phyloP scores from a whole-genome alignment of 2,888 invertebrate genomes.

The Phalangium opilio region DNA sequence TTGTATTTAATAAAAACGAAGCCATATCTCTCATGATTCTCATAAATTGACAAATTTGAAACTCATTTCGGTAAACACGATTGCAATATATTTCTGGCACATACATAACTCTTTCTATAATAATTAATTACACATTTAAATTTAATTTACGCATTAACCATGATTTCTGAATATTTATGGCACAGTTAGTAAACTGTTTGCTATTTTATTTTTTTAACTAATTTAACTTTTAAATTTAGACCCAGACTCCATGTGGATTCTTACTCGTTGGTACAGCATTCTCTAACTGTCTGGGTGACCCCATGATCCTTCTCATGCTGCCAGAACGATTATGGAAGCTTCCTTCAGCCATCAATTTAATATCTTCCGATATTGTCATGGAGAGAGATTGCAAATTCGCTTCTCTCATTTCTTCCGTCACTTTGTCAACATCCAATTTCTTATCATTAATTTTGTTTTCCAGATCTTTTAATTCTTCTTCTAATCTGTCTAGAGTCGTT shows the following conservation, averaged over 20 bases:
- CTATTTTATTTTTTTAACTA: no score
- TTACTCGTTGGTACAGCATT: conserved; percentile 88
- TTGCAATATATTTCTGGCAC: no score
- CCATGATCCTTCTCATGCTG: conserved; percentile 74
- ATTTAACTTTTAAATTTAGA: conserved; percentile 31
- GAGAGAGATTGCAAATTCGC: conserved; percentile 76
- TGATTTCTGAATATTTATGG: no score
- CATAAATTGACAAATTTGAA: no score
- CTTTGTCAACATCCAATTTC: conserved; percentile 67
- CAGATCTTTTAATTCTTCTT: conserved; percentile 51
- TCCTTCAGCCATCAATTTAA: conserved; percentile 34
- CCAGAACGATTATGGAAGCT: conserved; percentile 55
- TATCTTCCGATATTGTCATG: conserved; percentile 62
- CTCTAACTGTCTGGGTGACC: conserved; percentile 80
- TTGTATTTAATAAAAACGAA: no score
- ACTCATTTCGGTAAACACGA: no score
- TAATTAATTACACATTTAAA: no score
- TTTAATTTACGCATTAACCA: no score
- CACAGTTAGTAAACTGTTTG: no score
- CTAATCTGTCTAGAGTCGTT: conserved; percentile 18
- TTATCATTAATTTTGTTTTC: conserved; percentile 74
- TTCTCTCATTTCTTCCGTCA: conserved; percentile 73
- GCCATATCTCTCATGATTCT: no score
- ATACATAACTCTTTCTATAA: no score
- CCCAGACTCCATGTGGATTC: conserved; percentile 91